Evolutionary conservation across 2,797 vertebrate species (phyloP), one percentile per base, ranked within the genome.

Genomic region (Argyrosomus regius): DNA sequence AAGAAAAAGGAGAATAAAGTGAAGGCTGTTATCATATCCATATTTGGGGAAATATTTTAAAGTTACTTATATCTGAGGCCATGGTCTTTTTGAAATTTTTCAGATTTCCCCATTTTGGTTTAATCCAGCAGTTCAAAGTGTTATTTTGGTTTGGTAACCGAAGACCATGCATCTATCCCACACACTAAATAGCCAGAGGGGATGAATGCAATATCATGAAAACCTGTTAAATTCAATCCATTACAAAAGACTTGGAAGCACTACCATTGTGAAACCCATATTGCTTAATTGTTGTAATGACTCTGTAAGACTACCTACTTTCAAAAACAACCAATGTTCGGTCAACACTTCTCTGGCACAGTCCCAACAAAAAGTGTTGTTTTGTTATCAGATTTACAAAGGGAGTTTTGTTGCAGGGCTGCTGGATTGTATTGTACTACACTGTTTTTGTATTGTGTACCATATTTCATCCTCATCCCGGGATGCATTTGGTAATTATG

Each of bases 1-100:
- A 78, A 87, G 63, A 72, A 74, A 68, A 61, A 72, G 54, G 49
- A 56, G 35, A 9, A 39, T 39, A 9, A 39, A 39, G 35, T 46
- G 28, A n/a, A 11, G 31, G 64, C 28, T 54, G 39, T 64, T 72
- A 49, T 50, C 18, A 28, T 31, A 59, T 50, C 18, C 56, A 6
- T 49, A 57, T 52, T 56, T 63, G 56, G 28, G 6, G 48, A 35
- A 52, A 56, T 26, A 74, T 71, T 75, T 50, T 28, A 3, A 72
- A 52, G 10, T 18, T 56, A 41, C 59, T 43, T 12, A n/a, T 48
- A 39, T 45, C 31, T 3, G 14, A 5, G 20, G 31, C 28, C 24
- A 46, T 31, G 12, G 58, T 61, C 35, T 70, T 22, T 43, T 35
- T 39, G 2, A 39, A 39, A 9, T 39, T 1, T 35, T 35, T 6